Evolutionary conservation across 2,797 vertebrate species (phyloP), one percentile per base, ranked within the genome.

Genomic region (Tamandua tetradactyla): DNA sequence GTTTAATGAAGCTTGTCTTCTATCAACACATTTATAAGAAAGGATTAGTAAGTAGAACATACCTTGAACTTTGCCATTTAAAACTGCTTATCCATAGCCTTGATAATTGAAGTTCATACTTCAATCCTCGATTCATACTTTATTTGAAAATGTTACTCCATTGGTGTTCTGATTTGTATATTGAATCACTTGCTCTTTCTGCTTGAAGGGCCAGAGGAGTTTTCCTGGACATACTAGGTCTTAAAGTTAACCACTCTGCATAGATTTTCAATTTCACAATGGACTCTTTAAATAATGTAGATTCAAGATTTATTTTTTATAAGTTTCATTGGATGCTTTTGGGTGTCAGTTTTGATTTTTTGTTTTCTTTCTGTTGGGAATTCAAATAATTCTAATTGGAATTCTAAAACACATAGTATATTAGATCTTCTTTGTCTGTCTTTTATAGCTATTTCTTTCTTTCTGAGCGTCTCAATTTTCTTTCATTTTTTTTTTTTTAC

Each of bases 401-500:
- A n/a, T n/a, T n/a, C n/a, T n/a, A n/a, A n/a, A n/a, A n/a, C n/a
- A n/a, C n/a, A n/a, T n/a, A n/a, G 37, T 78, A 9, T 72, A 11
- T 62, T 84, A 64, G 37, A 64, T 89, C 76, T 82, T 95, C 88
- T 85, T 87, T 62, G 37, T 61, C 44, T 62, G 37, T 61, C 44
- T 82, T 74, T 47, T 55, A 20, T 10, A 44, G 17, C 22, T 79
- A 20, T 92, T 52, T 7, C 35, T 85, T 82, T 80, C 32, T 90
- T 62, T 44, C 52, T 80, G 9, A 66, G 37, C 4, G 64, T 66
- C 30, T 69, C 30, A 49, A 0, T 49, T 80, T 83, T 86, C 49
- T 49, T 61, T 27, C 4, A 30, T 52, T 74, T 85, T 27, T n/a
- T 85, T 27, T n/a, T 61, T 62, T 47, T 92, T 89, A 66, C 78